These are phyloP conservation scores for Euplexia lucipara DNA, from an alignment of 2,888 invertebrate genomes.

Conservation along the genomic window DNA sequence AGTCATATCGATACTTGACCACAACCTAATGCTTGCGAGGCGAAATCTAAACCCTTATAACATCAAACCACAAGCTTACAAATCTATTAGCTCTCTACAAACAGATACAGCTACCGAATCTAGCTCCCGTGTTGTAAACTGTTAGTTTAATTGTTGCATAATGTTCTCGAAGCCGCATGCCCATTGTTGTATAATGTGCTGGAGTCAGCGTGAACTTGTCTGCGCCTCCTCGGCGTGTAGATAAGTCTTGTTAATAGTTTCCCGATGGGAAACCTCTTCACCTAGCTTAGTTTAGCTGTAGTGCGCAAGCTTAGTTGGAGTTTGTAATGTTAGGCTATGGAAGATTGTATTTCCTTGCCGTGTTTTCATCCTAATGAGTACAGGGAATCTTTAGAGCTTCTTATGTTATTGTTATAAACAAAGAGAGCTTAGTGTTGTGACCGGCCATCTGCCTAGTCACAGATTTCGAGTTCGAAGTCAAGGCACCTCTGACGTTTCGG, in stretches of 20 bases:
- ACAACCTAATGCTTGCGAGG: no score
- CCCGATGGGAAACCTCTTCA: slow-evolving; percentile 22
- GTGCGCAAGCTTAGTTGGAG: slow-evolving; percentile 11
- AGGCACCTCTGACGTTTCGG: no score
- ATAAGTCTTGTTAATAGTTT: slow-evolving; percentile 40
- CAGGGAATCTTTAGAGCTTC: no score
- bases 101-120: slow-evolving; percentile 7
- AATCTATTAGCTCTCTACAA: slow-evolving; percentile 6
- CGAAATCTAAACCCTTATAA: not conserved
- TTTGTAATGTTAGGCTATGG: not conserved
- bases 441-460: no score
- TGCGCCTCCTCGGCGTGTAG: not conserved
- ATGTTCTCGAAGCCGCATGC: not conserved
- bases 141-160: slow-evolving; percentile 41
- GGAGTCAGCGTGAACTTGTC: slow-evolving; percentile 9
- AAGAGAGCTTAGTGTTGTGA: no score
- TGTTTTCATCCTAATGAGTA: not conserved
- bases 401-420: no score
- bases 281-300: slow-evolving; percentile 2
- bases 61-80: slow-evolving; percentile 22
- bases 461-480: no score
- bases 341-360: not conserved
- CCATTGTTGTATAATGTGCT: slow-evolving; percentile 2
- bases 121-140: not conserved
- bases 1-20: no score